These are phyloP conservation scores for Phymorhynchus buccinoides DNA, from an alignment of 1,140 invertebrate species.

Conservation along the genomic window DNA sequence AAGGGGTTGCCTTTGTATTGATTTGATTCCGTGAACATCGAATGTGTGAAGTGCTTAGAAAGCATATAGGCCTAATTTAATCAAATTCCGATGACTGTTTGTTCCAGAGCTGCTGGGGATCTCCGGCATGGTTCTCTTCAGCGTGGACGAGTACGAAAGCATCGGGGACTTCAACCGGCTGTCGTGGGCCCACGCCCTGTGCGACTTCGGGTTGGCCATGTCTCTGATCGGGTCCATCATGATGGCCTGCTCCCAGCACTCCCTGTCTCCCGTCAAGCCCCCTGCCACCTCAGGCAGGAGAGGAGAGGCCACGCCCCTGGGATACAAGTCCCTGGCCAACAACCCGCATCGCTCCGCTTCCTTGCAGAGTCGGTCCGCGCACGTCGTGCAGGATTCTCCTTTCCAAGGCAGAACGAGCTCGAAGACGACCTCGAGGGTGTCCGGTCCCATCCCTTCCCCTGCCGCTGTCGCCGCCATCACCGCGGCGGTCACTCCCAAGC, in stretches of 20 bases:
- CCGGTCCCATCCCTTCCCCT: conserved; percentile 29
- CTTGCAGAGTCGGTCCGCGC: not conserved
- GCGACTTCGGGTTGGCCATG: conserved; percentile 28
- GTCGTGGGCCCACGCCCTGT: conserved; percentile 33
- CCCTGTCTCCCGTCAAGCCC: conserved; percentile 8
- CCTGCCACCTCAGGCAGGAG: not conserved
- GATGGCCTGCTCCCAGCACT: conserved; percentile 36
- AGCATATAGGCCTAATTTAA: no score
- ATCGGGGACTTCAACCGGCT: conserved; percentile 14
- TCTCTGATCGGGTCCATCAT: conserved; percentile 39
- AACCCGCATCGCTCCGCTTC: conserved; percentile 12
- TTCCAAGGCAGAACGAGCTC: conserved; percentile 23
- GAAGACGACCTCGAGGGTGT: conserved; percentile 7
- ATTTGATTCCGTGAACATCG: no score
- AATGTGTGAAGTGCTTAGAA: no score
- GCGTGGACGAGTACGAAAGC: conserved; percentile 26
- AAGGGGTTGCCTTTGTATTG: no score
- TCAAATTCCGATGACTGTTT: no score
- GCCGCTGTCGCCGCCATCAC: conserved; percentile 30
- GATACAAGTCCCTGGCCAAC: conserved; percentile 31
- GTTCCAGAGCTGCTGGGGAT: conserved; percentile 36
- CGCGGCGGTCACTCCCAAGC: conserved; percentile 28
- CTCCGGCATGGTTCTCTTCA: conserved; percentile 29
- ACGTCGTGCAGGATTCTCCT: not conserved
- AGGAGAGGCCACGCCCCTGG: conserved; percentile 1